Base-by-base conservation (phyloP, 1,140 invertebrate genomes). In the Cydia amplana region DNA sequence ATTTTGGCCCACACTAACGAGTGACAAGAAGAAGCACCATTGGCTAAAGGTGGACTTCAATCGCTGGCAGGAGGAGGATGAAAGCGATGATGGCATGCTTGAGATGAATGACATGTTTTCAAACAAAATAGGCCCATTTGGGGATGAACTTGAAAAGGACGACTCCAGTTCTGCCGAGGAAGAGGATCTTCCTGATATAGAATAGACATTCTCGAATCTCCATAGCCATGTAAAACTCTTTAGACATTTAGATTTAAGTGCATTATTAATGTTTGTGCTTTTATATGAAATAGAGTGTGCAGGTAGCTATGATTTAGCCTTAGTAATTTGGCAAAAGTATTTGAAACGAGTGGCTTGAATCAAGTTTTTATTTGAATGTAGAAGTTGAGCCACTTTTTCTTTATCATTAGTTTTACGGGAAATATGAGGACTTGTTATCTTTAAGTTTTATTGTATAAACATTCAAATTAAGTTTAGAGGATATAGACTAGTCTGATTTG, bases 11-110 rank as follows among this genome's bases (percentile, higher is more conserved):
- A 92, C 96, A 73, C 94, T 99, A 72, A 96, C 97, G 32, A 97
- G 97, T 92, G 97, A 97, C 80, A 96, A 96, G 81, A 96, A 95
- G 87, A 99, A 98, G 93, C 95, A 96, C 81, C 98, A 99, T 89
- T 99, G 98, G 98, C 94, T 99, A 74, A 99, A 98, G 93, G 97
- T 98, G 79, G 98, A 99, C 90, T 99, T 99, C 88, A 96, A 97
- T 83, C 98, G 98, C 92, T 99, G 98, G 98, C 96, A 96, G 89
- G 98, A 99, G 94, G 98, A 99, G 92, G 97, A 92, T 72, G 91
- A 93, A 32, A 90, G 87, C 77, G 87, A 77, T 7, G 87, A 91
- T 77, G 91, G 92, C 73, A 73, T 82, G 63, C 83, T 86, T 75
- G 77, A 86, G 32, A 84, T 81, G 79, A 84, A 85, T 81, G 84